These are phyloP conservation scores for Amphipoea oculea DNA, from an alignment of 2,888 invertebrate genomes.

Conservation along the genomic window DNA sequence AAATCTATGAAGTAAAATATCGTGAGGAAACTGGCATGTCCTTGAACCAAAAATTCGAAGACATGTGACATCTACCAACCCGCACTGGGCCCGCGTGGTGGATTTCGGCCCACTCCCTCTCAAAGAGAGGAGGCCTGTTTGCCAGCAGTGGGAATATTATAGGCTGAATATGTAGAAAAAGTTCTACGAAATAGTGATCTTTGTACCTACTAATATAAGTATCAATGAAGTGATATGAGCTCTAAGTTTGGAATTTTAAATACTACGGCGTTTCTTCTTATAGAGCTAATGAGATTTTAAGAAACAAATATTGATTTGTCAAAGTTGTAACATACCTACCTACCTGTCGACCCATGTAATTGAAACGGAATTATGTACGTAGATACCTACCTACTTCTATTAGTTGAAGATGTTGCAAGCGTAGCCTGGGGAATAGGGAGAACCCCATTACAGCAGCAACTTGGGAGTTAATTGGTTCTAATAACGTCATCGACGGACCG, in stretches of 20 bases:
- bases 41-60: no score
- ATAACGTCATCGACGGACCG: slow-evolving; percentile 18
- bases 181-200: neutral
- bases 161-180: no score
- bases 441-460: slow-evolving; percentile 26
- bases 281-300: neutral
- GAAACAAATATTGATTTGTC: neutral
- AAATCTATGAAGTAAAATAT: no score
- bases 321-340: neutral
- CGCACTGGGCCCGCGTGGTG: no score
- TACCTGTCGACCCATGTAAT: neutral
- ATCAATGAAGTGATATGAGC: neutral
- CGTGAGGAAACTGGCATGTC: no score
- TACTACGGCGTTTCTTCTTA: neutral
- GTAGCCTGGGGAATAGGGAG: slow-evolving; percentile 1
- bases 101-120: no score
- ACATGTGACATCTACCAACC: no score
- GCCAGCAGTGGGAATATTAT: no score
- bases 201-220: neutral
- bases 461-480: slow-evolving; percentile 28
- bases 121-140: no score
- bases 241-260: neutral
- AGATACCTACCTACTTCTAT: neutral
- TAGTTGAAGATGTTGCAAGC: slow-evolving; percentile 7
- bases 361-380: neutral